Evolutionary conservation across 2,888 invertebrate genomes (phyloP).

Genomic region (Archips crataeganus): DNA sequence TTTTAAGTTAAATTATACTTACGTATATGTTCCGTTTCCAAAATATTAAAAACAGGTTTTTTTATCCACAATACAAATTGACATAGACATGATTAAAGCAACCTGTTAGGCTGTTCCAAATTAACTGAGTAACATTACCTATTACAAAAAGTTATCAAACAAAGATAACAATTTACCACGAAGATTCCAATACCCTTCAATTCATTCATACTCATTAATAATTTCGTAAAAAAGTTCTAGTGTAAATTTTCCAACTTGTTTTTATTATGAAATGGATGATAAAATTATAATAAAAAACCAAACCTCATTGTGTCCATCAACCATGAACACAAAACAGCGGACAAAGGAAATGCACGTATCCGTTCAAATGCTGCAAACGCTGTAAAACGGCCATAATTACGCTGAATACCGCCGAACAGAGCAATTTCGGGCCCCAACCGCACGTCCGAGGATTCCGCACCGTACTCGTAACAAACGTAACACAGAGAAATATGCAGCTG

Average conservation of each 20-base stretch:
- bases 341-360: slow-evolving; percentile 48
- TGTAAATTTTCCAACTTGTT: background rate
- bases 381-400: slow-evolving; percentile 29
- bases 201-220: no score
- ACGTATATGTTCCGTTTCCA: no score
- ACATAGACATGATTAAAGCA: background rate
- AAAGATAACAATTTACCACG: background rate
- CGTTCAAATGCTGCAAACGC: slow-evolving; percentile 32
- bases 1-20: background rate
- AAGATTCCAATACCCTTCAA: background rate
- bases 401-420: slow-evolving; percentile 2
- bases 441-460: slow-evolving; percentile 11
- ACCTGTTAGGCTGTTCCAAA: background rate
- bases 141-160: background rate
- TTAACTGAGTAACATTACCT: background rate
- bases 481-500: slow-evolving; percentile 28
- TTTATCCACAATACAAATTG: no score
- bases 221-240: no score
- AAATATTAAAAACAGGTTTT: no score
- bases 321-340: slow-evolving; percentile 36
- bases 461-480: slow-evolving; percentile 8
- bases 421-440: slow-evolving; percentile 2
- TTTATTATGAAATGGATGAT: background rate
- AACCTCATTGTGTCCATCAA: slow-evolving; percentile 30
- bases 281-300: slow-evolving; percentile 25